Evolutionary conservation across 2,113 vertebrate genomes (phyloP).

Genomic region (Thalassarche chlororhynchos): DNA sequence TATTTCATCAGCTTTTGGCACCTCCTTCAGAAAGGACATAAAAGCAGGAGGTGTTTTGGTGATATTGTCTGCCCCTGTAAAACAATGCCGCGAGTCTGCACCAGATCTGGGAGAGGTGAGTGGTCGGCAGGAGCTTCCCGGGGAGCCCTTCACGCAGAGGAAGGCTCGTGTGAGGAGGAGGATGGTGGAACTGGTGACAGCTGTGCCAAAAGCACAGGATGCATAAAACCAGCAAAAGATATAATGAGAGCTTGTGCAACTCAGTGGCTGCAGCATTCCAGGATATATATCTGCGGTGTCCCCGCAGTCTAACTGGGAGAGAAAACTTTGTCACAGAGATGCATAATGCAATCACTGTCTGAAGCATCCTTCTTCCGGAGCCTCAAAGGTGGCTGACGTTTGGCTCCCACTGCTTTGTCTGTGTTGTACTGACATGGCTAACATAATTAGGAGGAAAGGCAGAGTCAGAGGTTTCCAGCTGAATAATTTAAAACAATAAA

Average conservation of each 20-base stretch:
- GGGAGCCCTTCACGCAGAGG: not conserved
- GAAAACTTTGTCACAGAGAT: not conserved
- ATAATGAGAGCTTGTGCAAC: not conserved
- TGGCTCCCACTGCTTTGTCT: not conserved
- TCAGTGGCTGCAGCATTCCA: not conserved
- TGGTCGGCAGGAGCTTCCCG: not conserved
- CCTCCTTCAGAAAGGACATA: not conserved
- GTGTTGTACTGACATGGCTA: not conserved
- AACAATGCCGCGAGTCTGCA: accelerated
- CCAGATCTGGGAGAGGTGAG: not conserved
- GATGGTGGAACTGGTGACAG: not conserved
- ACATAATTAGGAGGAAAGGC: not conserved
- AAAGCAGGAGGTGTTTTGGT: not conserved
- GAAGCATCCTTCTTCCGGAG: not conserved
- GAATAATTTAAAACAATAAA: not conserved
- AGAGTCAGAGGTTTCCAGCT: not conserved
- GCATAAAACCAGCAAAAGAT: not conserved
- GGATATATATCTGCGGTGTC: not conserved
- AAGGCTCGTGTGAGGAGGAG: not conserved
- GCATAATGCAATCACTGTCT: not conserved
- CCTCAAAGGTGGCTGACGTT: not conserved
- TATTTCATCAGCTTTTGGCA: not conserved
- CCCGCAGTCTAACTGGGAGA: not conserved
- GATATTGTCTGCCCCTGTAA: not conserved
- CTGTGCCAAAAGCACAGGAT: not conserved